phyloP scores from a whole-genome alignment of 2,888 invertebrate species.

The Amblyjoppa proteus region DNA sequence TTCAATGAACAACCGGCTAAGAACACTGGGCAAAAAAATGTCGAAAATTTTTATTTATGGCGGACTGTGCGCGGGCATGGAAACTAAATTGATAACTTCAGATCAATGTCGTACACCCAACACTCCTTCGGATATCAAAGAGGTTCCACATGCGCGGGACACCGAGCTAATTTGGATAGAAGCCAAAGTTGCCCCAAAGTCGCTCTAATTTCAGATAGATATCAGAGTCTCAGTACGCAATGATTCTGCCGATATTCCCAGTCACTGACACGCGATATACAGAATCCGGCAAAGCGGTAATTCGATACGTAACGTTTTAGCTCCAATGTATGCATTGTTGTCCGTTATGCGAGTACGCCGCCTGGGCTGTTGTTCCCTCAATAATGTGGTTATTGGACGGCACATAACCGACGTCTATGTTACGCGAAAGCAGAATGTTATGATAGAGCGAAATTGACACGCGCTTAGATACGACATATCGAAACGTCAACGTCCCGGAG shows the following conservation, averaged over 20 bases:
- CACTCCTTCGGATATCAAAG: no score
- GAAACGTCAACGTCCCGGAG: neutral
- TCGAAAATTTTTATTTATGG: no score
- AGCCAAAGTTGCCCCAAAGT: neutral
- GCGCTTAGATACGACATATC: constrained; percentile 11
- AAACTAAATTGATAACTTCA: no score
- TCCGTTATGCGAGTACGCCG: constrained; percentile 2
- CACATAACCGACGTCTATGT: constrained; percentile 5
- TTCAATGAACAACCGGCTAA: no score
- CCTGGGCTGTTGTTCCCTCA: neutral
- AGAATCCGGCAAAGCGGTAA: neutral
- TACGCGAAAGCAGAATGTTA: neutral
- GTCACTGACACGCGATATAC: neutral
- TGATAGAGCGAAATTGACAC: constrained; percentile 15
- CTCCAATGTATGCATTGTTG: neutral
- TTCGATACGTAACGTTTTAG: neutral
- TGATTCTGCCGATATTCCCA: neutral
- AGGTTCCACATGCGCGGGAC: no score
- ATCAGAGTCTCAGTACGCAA: neutral
- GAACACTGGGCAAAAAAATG: no score
- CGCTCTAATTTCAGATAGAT: neutral
- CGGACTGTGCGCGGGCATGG: no score
- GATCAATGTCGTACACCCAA: no score
- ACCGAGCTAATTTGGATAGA: neutral
- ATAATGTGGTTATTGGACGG: constrained; percentile 3